Conservation (phyloP, 2,888 invertebrate species). For the Acleris laterana region DNA sequence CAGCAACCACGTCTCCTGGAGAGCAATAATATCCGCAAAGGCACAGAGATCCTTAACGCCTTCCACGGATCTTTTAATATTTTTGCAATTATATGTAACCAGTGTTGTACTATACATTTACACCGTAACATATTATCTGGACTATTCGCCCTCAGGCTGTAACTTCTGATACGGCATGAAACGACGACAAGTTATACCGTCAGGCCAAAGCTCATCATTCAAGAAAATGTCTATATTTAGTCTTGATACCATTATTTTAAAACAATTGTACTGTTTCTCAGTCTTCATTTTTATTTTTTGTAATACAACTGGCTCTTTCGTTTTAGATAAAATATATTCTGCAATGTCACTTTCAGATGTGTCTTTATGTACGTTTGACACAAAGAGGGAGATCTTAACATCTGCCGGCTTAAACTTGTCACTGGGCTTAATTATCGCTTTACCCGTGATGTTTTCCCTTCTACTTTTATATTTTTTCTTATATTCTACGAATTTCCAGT, state of each 20-base stretch:
- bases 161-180: not conserved
- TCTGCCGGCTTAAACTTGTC: too few species aligned
- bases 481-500: too few species aligned
- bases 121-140: not conserved
- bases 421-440: too few species aligned
- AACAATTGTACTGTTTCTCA: conserved; percentile 2
- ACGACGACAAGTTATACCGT: conserved; percentile 1
- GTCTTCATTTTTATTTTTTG: conserved; percentile 8
- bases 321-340: not conserved
- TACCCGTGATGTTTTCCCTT: too few species aligned
- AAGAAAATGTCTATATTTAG: not conserved
- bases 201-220: conserved; percentile 1
- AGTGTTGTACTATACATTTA: not conserved
- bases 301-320: not conserved
- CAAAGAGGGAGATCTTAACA: too few species aligned
- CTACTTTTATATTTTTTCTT: too few species aligned
- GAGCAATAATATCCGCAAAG: too few species aligned
- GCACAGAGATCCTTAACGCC: not conserved
- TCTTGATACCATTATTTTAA: not conserved
- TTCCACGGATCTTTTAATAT: not conserved
- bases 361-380: too few species aligned
- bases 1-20: not conserved
- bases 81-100: conserved; percentile 3
- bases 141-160: not conserved
- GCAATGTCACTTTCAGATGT: too few species aligned